Conservation (phyloP, 2,113 vertebrate genomes). For the Aplodontia rufa region DNA sequence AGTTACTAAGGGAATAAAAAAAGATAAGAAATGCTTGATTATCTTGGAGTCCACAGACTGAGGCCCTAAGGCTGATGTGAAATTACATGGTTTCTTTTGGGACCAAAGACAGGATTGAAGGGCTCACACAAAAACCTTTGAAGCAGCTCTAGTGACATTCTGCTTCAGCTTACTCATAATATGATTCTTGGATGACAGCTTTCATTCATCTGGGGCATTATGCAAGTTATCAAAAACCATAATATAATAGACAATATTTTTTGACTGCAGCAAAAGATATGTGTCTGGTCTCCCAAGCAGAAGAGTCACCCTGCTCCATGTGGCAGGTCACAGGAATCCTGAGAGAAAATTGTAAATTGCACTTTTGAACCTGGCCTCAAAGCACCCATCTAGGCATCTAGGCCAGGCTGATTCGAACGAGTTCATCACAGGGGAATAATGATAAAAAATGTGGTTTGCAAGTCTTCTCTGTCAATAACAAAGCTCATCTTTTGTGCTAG, state of each 20-base stretch:
- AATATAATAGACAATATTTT: constrained; percentile 50
- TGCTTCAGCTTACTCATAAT: constrained; percentile 35
- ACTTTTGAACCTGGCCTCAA: constrained; percentile 79
- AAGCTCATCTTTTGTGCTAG: constrained; percentile 84
- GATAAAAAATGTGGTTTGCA: constrained; percentile 82
- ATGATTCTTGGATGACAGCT: not conserved
- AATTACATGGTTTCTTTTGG: constrained; percentile 40
- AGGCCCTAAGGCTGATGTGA: constrained; percentile 35
- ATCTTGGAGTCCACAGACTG: not conserved
- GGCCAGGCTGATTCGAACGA: constrained; percentile 60
- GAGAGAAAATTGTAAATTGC: constrained; percentile 78
- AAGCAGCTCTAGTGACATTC: not conserved
- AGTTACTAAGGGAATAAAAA: constrained; percentile 20
- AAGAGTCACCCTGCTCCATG: constrained; percentile 16
- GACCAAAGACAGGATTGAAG: not conserved
- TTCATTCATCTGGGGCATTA: constrained; percentile 62
- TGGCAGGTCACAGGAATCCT: constrained; percentile 67
- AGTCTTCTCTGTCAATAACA: constrained; percentile 85
- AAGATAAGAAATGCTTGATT: constrained; percentile 13
- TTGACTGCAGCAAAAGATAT: constrained; percentile 61
- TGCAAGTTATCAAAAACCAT: constrained; percentile 48
- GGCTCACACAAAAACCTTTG: not conserved
- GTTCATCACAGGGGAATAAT: constrained; percentile 70
- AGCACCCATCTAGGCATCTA: constrained; percentile 54
- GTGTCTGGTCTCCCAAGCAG: constrained; percentile 53